These are phyloP conservation scores for Percopsis transmontana DNA, from an alignment of 2,113 vertebrate species.

Conservation along the genomic window DNA sequence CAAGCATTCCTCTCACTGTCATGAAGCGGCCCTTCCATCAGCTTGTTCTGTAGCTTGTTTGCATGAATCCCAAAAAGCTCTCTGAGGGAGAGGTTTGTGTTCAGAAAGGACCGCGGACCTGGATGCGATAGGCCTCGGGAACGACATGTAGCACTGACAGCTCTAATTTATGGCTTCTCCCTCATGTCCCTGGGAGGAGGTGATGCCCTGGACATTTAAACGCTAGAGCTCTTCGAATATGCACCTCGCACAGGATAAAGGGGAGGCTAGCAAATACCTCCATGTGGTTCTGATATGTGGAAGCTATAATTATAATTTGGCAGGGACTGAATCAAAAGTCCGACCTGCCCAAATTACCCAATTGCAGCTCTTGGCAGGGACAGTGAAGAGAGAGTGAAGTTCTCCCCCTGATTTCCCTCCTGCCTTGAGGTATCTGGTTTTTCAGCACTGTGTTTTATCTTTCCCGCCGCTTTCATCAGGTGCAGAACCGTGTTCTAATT, in stretches of 20 bases:
- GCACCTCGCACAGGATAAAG: constrained; percentile 20
- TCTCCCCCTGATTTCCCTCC: constrained; percentile 60
- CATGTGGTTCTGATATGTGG: constrained; percentile 73
- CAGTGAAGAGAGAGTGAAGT: constrained; percentile 36
- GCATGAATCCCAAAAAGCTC: constrained; percentile 8
- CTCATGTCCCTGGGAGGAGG: background rate
- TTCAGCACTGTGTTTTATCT: constrained; percentile 60
- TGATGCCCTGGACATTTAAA: constrained; percentile 11
- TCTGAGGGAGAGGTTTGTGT: constrained; percentile 3
- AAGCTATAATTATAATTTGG: constrained; percentile 68
- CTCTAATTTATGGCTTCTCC: constrained; percentile 14
- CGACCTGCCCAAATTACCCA: constrained; percentile 67
- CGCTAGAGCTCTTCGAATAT: constrained; percentile 2
- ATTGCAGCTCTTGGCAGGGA: constrained; percentile 65
- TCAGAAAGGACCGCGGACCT: constrained; percentile 5
- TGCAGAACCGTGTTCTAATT: constrained; percentile 59
- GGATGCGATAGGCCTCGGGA: background rate
- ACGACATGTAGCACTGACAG: constrained; percentile 2
- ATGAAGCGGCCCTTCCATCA: constrained; percentile 30
- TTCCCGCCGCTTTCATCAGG: constrained; percentile 66
- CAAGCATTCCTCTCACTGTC: constrained; percentile 47
- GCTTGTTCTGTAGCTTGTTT: constrained; percentile 39
- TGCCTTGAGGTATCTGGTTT: constrained; percentile 65
- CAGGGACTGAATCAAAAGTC: constrained; percentile 60
- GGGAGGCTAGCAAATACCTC: constrained; percentile 29